Evolutionary conservation across 1,140 invertebrate genomes (phyloP).

Genomic region (Archivesica marissinica): DNA sequence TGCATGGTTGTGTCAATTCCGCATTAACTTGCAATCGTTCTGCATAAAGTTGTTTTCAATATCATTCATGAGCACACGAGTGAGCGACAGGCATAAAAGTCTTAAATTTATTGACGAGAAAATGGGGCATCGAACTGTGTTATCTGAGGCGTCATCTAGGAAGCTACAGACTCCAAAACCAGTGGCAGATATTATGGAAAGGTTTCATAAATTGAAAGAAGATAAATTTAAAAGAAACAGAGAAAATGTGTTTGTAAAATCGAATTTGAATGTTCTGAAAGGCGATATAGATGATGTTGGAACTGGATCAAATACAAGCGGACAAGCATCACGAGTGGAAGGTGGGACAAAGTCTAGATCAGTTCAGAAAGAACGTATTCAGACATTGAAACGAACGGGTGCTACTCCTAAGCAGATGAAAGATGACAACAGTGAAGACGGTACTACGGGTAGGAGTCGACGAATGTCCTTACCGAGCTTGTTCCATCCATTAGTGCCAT

Average conservation of each 20-base stretch:
- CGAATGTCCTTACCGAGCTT: slow-evolving; percentile 35
- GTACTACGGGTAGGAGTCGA: background rate
- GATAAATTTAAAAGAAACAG: background rate
- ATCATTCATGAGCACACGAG: background rate
- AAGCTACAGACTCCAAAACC: background rate
- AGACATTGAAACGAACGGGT: too few relatives aligned
- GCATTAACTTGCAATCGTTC: too few relatives aligned
- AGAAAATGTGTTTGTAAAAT: background rate
- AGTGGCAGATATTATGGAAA: slow-evolving; percentile 7
- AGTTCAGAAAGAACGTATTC: background rate
- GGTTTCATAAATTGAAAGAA: slow-evolving; percentile 25
- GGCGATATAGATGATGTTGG: background rate
- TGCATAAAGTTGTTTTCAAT: background rate
- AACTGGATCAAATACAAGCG: background rate
- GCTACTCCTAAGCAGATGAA: too few relatives aligned
- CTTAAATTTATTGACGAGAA: background rate
- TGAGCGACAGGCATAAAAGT: background rate
- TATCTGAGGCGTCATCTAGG: background rate
- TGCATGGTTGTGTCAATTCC: too few relatives aligned
- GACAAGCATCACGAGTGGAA: background rate
- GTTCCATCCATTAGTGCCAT: slow-evolving; percentile 3
- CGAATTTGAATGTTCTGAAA: background rate
- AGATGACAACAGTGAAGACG: background rate
- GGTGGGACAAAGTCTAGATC: background rate
- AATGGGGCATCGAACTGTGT: background rate